phyloP scores from a whole-genome alignment of 2,797 vertebrate genomes.

The Amazona finschi region DNA sequence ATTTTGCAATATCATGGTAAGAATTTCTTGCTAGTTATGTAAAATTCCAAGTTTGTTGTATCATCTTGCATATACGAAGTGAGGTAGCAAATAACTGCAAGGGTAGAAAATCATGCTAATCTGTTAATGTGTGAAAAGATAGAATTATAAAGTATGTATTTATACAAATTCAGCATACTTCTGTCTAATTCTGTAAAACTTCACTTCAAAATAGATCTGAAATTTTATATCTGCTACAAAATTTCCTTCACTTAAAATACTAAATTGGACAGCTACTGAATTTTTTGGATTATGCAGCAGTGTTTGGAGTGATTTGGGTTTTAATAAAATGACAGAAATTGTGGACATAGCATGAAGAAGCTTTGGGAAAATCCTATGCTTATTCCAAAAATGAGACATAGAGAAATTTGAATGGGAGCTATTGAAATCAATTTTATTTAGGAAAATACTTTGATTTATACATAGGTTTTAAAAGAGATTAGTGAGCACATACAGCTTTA shows the following conservation, averaged over 20 bases:
- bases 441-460: not conserved
- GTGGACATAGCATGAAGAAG: not conserved
- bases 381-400: not conserved
- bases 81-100: not conserved
- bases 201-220: not conserved
- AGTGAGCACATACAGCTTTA: not conserved
- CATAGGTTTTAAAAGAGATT: not conserved
- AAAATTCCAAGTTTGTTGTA: not conserved
- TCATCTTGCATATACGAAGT: not conserved
- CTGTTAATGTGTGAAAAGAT: not conserved
- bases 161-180: not conserved
- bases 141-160: not conserved
- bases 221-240: not conserved
- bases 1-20: not conserved
- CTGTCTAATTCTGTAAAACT: slow-evolving; percentile 4
- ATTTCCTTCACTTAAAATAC: not conserved
- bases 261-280: not conserved
- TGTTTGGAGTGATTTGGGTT: not conserved
- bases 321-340: not conserved
- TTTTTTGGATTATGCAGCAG: not conserved
- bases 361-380: not conserved
- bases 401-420: not conserved
- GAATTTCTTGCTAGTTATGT: not conserved
- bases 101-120: not conserved
- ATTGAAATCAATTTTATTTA: not conserved